Conservation (phyloP, 2,888 invertebrate species). For the Andricus curvator region DNA sequence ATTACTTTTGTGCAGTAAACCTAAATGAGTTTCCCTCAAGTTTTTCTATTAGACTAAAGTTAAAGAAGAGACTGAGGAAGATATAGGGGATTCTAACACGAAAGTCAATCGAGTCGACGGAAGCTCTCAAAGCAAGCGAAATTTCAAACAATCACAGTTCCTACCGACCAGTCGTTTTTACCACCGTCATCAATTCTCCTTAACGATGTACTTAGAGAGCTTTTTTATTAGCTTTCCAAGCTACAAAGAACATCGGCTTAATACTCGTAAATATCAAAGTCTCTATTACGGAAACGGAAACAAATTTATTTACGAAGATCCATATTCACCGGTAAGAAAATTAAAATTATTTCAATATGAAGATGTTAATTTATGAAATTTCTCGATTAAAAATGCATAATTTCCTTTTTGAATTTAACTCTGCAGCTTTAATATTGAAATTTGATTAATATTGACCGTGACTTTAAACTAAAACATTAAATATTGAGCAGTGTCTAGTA, state of each 20-base stretch:
- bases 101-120: slow-evolving; percentile 37
- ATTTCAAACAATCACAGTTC: slow-evolving; percentile 37
- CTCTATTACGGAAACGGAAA: background rate
- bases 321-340: background rate
- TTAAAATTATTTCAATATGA: too few species aligned
- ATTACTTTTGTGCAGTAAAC: slow-evolving; percentile 37
- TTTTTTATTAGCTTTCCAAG: slow-evolving; percentile 33
- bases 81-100: slow-evolving; percentile 19
- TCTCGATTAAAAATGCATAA: too few species aligned
- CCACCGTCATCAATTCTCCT: slow-evolving; percentile 32
- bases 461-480: too few species aligned
- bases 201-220: slow-evolving; percentile 38
- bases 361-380: too few species aligned
- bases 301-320: slow-evolving; percentile 12
- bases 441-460: too few species aligned
- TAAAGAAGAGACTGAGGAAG: slow-evolving; percentile 19
- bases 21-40: slow-evolving; percentile 35
- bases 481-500: too few species aligned
- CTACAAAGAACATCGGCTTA: slow-evolving; percentile 20
- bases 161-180: slow-evolving; percentile 28
- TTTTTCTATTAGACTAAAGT: slow-evolving; percentile 39
- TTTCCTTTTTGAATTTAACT: too few species aligned
- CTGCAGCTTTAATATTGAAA: too few species aligned
- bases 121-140: slow-evolving; percentile 34
- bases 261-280: slow-evolving; percentile 23